phyloP scores from a whole-genome alignment of 2,888 invertebrate genomes.

The Epinotia nisella region DNA sequence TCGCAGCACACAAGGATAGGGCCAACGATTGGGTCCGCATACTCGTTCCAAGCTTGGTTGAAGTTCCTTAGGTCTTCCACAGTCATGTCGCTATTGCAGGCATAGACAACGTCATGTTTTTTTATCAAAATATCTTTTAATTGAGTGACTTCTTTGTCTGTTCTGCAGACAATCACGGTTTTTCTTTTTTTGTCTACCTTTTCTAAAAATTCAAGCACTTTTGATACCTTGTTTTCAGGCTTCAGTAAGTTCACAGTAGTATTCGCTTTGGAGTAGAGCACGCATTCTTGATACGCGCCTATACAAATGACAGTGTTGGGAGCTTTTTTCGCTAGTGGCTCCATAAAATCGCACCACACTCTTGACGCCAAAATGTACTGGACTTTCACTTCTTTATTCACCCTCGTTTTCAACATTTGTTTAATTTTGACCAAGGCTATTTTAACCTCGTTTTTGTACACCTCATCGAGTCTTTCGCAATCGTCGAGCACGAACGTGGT shows the following conservation, averaged over 20 bases:
- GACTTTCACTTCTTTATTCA: constrained; percentile 73
- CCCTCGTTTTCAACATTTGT: constrained; percentile 72
- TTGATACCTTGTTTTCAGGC: constrained; percentile 71
- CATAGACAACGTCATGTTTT: constrained; percentile 60
- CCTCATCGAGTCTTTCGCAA: constrained; percentile 86
- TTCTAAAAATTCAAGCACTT: constrained; percentile 78
- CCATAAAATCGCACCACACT: constrained; percentile 86
- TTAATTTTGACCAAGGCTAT: constrained; percentile 72
- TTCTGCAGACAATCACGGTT: constrained; percentile 86
- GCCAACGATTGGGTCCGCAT: constrained; percentile 69
- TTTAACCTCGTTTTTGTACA: constrained; percentile 79
- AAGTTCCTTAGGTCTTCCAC: constrained; percentile 72
- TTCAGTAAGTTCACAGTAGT: constrained; percentile 68
- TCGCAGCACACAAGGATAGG: constrained; percentile 89
- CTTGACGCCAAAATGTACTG: constrained; percentile 86
- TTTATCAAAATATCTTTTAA: constrained; percentile 60
- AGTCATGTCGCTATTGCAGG: constrained; percentile 68
- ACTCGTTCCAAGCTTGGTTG: constrained; percentile 69
- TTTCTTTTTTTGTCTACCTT: constrained; percentile 74
- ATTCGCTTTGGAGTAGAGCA: constrained; percentile 87
- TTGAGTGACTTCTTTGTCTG: constrained; percentile 81
- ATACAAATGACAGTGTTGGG: constrained; percentile 87
- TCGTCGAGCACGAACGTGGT: constrained; percentile 89
- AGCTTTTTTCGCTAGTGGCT: constrained; percentile 81
- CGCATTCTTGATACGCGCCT: constrained; percentile 89